Conservation (phyloP, 2,888 invertebrate species). For the Patella caerulea region DNA sequence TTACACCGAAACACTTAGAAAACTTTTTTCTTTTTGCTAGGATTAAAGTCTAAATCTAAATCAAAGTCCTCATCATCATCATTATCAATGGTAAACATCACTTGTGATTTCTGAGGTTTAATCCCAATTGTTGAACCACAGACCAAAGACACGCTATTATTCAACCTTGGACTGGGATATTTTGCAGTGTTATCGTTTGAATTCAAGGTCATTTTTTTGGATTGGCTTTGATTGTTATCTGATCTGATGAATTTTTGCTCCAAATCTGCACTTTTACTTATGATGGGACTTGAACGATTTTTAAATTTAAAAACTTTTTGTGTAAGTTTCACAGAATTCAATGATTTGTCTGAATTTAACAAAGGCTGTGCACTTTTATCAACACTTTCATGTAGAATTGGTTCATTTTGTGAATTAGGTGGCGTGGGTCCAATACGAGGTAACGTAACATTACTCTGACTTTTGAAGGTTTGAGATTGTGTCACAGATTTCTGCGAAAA, state of each 20-base stretch:
- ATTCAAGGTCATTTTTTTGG: not conserved
- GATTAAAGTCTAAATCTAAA: conserved; percentile 42
- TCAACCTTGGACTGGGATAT: not conserved
- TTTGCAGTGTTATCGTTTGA: not conserved
- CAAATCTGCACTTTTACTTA: not conserved
- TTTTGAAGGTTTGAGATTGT: not conserved
- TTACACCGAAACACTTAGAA: not conserved
- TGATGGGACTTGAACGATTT: too few relatives aligned
- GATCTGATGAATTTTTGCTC: not conserved
- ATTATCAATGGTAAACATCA: conserved; percentile 28
- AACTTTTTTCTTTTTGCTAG: not conserved
- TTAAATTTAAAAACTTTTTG: too few relatives aligned
- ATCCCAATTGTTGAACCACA: not conserved
- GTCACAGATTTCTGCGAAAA: not conserved
- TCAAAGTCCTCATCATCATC: conserved; percentile 48
- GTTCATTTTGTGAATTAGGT: not conserved
- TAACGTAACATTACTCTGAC: not conserved
- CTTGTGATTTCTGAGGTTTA: conserved; percentile 38
- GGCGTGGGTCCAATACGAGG: not conserved
- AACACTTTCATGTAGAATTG: not conserved
- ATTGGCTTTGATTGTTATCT: not conserved
- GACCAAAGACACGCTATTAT: not conserved
- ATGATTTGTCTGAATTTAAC: too few relatives aligned
- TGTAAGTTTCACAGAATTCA: too few relatives aligned
- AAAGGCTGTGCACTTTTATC: not conserved